Evolutionary conservation across 2,888 invertebrate genomes (phyloP).

Genomic region (Anthoptus insignis): DNA sequence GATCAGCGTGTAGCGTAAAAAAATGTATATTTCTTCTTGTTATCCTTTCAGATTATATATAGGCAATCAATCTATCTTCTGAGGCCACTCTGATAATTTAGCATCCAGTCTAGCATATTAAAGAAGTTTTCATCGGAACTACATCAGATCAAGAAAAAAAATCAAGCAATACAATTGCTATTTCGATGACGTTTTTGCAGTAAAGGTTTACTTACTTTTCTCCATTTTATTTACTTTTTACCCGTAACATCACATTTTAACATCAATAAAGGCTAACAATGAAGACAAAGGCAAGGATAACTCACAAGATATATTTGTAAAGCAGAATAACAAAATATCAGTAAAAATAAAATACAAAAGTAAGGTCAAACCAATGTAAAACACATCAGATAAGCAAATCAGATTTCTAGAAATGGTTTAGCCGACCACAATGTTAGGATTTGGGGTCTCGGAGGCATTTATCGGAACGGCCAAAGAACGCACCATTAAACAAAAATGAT

Average conservation of each 20-base stretch:
- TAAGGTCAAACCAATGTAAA: slow-evolving; percentile 8
- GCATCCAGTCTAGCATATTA: too few species aligned
- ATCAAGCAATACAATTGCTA: too few species aligned
- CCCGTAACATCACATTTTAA: neutral
- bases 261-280: neutral
- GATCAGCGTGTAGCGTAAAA: neutral
- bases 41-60: too few species aligned
- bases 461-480: slow-evolving; percentile 63
- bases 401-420: slow-evolving; percentile 1
- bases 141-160: too few species aligned
- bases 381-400: slow-evolving; percentile 12
- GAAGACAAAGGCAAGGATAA: neutral
- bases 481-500: slow-evolving; percentile 83
- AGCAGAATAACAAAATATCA: neutral
- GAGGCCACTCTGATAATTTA: too few species aligned
- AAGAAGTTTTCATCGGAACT: too few species aligned
- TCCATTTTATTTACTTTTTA: too few species aligned
- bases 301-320: neutral
- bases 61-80: neutral
- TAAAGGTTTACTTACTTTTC: too few species aligned
- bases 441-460: slow-evolving; percentile 42
- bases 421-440: slow-evolving; percentile 15
- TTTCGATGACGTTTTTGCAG: too few species aligned
- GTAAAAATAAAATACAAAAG: neutral
- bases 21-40: too few species aligned